Evolutionary conservation across 2,888 invertebrate species (phyloP), one percentile per base, ranked within the genome.

Genomic region (Acanthococcus lagerstroemiae): DNA sequence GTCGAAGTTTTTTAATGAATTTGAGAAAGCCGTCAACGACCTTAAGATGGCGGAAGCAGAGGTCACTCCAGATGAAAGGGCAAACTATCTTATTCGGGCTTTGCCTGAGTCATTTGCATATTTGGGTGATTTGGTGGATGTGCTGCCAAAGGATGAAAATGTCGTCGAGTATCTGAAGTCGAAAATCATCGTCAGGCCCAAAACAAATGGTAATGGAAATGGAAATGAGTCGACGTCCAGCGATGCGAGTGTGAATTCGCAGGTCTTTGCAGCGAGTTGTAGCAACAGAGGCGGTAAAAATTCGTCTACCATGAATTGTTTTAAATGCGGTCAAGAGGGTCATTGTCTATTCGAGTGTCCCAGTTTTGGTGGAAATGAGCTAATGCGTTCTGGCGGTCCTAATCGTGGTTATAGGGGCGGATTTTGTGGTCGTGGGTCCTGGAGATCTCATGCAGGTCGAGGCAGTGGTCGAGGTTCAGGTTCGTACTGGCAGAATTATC

Each of bases 131-230:
- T 56, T 69, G 26, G 61, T 72, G 30, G 71, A 72, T 67, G 66
- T 68, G 2, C 25, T 72, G 19, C n/a, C n/a, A n/a, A n/a, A n/a
- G n/a, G n/a, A n/a, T n/a, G n/a, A n/a, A n/a, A n/a, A n/a, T n/a
- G n/a, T n/a, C n/a, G 69, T 67, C 1, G 72, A 71, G 4, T 73
- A 71, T 67, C 48, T 74, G 9, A 72, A 71, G 69, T 69, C 24
- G 26, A 73, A 74, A 70, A 71, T 72, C 21, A 57, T 67, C 57
- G 63, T 71, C 67, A 50, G 24, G 12, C 63, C 68, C 30, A 52
- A 48, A 48, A 48, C 69, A 68, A 66, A 67, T 55, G 45, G 66
- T 50, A 69, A 67, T 12, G 37, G 65, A 6, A n/a, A n/a, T n/a
- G n/a, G n/a, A n/a, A 66, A 65, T 9, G 65, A 50, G 37, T 15